phyloP scores from a whole-genome alignment of 2,113 vertebrate species.

The Lontra canadensis region DNA sequence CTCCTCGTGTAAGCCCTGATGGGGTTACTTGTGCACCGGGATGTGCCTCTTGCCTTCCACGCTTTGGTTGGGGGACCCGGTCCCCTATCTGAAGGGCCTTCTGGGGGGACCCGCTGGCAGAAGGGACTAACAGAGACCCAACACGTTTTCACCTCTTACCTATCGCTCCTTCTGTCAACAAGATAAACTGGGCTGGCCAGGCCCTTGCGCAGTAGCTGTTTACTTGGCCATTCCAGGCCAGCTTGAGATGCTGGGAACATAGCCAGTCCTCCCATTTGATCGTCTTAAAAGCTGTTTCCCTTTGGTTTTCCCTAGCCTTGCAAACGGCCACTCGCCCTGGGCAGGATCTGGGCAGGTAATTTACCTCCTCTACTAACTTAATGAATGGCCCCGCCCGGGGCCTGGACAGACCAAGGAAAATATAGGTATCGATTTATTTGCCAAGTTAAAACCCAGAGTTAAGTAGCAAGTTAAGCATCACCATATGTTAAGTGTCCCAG shows the following conservation, averaged over 20 bases:
- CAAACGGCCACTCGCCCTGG: conserved; percentile 39
- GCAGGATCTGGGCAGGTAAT: conserved; percentile 59
- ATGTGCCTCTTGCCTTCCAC: not conserved
- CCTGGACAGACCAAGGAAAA: conserved; percentile 35
- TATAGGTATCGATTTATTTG: not conserved
- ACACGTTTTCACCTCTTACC: not conserved
- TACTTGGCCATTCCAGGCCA: not conserved
- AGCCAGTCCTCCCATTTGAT: not conserved
- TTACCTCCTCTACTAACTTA: conserved; percentile 51
- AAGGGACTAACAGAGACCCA: not conserved
- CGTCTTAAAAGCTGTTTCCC: conserved; percentile 42
- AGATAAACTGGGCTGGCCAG: not conserved
- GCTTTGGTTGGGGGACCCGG: not conserved
- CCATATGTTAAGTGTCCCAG: not conserved
- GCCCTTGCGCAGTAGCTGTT: not conserved
- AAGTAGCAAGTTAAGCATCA: conserved; percentile 47
- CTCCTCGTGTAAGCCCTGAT: not conserved
- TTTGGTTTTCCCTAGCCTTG: conserved; percentile 62
- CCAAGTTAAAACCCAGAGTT: conserved; percentile 58
- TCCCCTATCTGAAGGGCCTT: not conserved
- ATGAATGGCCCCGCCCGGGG: conserved; percentile 20
- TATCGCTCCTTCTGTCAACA: not conserved
- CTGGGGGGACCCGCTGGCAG: not conserved
- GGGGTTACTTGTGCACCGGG: not conserved
- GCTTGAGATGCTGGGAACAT: conserved; percentile 24